These are phyloP conservation scores for Coboldia fuscipes DNA, from an alignment of 1,140 invertebrate species.

Conservation along the genomic window DNA sequence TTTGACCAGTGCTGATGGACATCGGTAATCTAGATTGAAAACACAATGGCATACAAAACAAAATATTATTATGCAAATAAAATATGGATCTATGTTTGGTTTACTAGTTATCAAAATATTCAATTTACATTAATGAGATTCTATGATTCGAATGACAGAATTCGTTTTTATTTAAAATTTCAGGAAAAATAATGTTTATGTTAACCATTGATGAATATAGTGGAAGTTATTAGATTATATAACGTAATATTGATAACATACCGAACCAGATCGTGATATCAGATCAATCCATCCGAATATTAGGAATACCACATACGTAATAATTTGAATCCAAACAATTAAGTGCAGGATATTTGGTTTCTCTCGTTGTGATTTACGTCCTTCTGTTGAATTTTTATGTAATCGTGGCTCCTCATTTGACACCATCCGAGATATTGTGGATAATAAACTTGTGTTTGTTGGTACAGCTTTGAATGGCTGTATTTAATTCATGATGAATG, in stretches of 20 bases:
- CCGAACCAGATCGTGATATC: constrained; percentile 1
- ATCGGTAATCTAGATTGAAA: constrained; percentile 1
- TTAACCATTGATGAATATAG: too few relatives aligned
- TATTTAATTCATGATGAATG: not conserved
- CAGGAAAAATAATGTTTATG: too few relatives aligned
- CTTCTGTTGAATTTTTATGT: not conserved
- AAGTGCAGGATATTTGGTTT: constrained; percentile 1
- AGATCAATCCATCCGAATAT: constrained; percentile 1
- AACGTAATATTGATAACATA: not conserved
- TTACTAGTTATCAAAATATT: too few relatives aligned
- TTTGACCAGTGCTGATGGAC: not conserved
- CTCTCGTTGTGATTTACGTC: not conserved
- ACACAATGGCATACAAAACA: too few relatives aligned
- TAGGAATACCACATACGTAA: not conserved
- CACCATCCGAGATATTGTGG: constrained; percentile 2
- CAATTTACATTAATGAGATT: too few relatives aligned
- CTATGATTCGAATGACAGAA: too few relatives aligned
- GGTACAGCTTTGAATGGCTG: not conserved
- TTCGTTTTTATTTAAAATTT: too few relatives aligned
- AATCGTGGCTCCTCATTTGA: not conserved
- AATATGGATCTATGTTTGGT: too few relatives aligned
- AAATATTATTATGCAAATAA: too few relatives aligned
- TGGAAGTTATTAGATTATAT: too few relatives aligned
- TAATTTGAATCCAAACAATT: constrained; percentile 2
- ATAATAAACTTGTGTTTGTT: not conserved